These are phyloP conservation scores for Columba livia DNA, from an alignment of 2,113 vertebrate species.

Conservation along the genomic window DNA sequence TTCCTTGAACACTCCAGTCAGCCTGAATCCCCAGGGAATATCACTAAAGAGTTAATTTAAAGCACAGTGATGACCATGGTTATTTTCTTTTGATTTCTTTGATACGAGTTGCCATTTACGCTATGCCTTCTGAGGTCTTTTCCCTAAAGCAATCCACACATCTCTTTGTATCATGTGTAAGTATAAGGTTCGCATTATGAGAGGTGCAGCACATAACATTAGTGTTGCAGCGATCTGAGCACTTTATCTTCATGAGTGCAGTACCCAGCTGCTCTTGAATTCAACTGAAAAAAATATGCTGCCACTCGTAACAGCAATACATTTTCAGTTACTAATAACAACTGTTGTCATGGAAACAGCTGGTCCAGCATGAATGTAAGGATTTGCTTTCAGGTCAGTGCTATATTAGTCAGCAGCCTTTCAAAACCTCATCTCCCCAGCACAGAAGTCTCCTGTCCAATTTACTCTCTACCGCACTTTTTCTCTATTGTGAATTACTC, in stretches of 20 bases:
- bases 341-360: constrained; percentile 77
- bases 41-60: constrained; percentile 45
- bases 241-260: constrained; percentile 66
- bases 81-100: constrained; percentile 39
- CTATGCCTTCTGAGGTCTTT: background rate
- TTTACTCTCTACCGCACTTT: constrained; percentile 63
- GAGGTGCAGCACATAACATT: constrained; percentile 42
- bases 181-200: constrained; percentile 3
- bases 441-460: constrained; percentile 59
- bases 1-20: background rate
- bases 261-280: constrained; percentile 73
- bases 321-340: constrained; percentile 80
- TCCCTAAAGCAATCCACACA: background rate
- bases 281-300: constrained; percentile 66
- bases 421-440: constrained; percentile 65
- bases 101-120: background rate
- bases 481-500: constrained; percentile 56
- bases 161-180: background rate
- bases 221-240: constrained; percentile 31
- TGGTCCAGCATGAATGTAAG: constrained; percentile 75
- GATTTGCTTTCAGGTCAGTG: constrained; percentile 79
- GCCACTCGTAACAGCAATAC: constrained; percentile 74
- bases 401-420: constrained; percentile 78
- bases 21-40: background rate
- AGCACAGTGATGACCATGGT: background rate